Evolutionary conservation across 2,797 vertebrate species (phyloP).

Genomic region (Hirundo rustica): DNA sequence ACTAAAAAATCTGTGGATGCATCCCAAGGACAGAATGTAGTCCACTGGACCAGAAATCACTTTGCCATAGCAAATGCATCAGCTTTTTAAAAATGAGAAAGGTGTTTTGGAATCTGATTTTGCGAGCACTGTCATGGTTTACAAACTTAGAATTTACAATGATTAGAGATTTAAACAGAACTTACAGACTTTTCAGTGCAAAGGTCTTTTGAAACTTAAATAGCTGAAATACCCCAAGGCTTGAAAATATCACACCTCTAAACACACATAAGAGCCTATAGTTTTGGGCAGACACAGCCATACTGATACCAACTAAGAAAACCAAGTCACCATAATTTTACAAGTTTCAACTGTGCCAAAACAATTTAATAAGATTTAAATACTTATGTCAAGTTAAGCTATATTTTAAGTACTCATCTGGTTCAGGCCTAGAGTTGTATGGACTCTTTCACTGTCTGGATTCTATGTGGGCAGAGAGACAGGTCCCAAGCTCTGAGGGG

Average conservation of each 20-base stretch:
- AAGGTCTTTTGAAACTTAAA: background rate
- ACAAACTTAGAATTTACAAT: background rate
- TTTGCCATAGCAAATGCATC: background rate
- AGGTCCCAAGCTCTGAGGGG: background rate
- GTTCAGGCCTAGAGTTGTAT: background rate
- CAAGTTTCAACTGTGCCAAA: background rate
- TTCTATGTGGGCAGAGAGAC: background rate
- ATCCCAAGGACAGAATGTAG: background rate
- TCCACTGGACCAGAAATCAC: background rate
- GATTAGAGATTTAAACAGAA: background rate
- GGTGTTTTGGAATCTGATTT: background rate
- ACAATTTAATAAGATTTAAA: background rate
- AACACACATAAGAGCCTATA: background rate
- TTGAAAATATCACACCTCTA: background rate
- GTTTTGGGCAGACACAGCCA: background rate
- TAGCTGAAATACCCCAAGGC: background rate
- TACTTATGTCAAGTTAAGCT: background rate
- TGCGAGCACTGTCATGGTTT: background rate
- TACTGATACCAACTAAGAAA: background rate
- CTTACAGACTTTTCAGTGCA: background rate
- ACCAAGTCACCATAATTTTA: background rate
- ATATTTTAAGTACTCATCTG: background rate
- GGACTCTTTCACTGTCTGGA: background rate
- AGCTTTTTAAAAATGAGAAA: background rate
- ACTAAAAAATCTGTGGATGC: background rate